These are phyloP conservation scores for Hemicordylus capensis DNA, from an alignment of 2,113 vertebrate species.

Conservation along the genomic window DNA sequence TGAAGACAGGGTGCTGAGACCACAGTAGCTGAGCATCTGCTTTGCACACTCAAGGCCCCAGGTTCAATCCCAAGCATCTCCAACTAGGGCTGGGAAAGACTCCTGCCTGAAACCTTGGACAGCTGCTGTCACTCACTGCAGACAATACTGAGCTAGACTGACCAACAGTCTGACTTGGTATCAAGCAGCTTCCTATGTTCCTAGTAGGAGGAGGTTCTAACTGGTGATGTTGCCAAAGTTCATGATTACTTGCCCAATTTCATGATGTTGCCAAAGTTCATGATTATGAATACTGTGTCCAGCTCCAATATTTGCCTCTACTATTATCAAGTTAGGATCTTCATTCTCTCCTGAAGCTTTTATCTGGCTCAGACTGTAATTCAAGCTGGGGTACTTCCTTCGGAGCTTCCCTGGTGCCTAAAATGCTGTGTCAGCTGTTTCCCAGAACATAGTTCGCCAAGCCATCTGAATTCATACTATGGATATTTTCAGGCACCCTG, in stretches of 20 bases:
- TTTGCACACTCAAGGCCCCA: too few species aligned
- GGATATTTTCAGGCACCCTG: neutral
- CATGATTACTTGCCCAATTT: neutral
- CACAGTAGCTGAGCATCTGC: too few species aligned
- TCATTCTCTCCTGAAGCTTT: neutral
- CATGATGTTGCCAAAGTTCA: neutral
- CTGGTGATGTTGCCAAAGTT: neutral
- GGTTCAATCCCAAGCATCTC: too few species aligned
- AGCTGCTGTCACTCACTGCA: too few species aligned
- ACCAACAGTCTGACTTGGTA: too few species aligned
- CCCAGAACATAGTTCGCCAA: neutral
- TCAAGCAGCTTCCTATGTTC: too few species aligned
- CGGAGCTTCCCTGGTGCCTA: too few species aligned
- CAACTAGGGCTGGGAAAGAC: too few species aligned
- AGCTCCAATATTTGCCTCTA: neutral
- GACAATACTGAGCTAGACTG: too few species aligned
- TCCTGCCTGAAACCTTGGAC: too few species aligned
- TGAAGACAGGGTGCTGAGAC: slow-evolving; percentile 19
- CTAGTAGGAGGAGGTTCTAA: neutral
- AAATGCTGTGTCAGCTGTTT: too few species aligned
- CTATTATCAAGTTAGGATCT: neutral
- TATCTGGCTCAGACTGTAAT: neutral
- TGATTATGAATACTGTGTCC: neutral
- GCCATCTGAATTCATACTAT: neutral
- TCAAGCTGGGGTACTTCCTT: neutral